Conservation (phyloP, 2,888 invertebrate species). For the Trachelus tabidus region DNA sequence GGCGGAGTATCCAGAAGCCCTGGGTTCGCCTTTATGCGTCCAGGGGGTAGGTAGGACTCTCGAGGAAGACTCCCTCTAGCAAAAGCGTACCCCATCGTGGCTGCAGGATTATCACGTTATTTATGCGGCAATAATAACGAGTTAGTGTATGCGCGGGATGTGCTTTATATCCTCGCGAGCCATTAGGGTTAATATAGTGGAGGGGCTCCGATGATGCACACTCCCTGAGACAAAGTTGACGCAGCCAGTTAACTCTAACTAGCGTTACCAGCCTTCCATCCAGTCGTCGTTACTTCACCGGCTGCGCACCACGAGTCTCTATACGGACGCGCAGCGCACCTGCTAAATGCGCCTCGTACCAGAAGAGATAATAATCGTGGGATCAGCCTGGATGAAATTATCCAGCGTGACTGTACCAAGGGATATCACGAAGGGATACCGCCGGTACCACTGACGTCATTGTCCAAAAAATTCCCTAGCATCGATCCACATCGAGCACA, state of each 20-base stretch:
- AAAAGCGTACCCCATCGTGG: constrained; percentile 5
- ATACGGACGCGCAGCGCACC: constrained; percentile 40
- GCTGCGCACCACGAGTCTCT: constrained; percentile 29
- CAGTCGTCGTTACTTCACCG: constrained; percentile 33
- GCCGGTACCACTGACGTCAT: not conserved
- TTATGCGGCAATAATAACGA: constrained; percentile 66
- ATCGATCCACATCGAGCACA: not conserved
- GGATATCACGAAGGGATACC: not conserved
- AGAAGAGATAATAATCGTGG: not conserved
- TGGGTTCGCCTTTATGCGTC: constrained; percentile 5
- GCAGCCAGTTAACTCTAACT: constrained; percentile 27
- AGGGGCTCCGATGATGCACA: constrained; percentile 30
- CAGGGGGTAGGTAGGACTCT: not conserved
- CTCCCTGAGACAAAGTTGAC: constrained; percentile 30
- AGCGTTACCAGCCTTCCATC: constrained; percentile 20
- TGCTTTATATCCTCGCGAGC: constrained; percentile 64
- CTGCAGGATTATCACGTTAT: constrained; percentile 64
- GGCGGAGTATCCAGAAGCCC: not conserved
- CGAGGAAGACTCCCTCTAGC: constrained; percentile 21
- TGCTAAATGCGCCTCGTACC: constrained; percentile 38
- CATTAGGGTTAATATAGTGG: constrained; percentile 65
- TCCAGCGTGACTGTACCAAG: not conserved
- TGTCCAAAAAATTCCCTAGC: not conserved
- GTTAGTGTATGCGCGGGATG: constrained; percentile 65
- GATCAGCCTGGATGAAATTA: not conserved